Percentiles rank a stretch among this genome's conserved stretches.
Conservation (phyloP, 2,797 vertebrate species). For the Thripadectes ignobilis region DNA sequence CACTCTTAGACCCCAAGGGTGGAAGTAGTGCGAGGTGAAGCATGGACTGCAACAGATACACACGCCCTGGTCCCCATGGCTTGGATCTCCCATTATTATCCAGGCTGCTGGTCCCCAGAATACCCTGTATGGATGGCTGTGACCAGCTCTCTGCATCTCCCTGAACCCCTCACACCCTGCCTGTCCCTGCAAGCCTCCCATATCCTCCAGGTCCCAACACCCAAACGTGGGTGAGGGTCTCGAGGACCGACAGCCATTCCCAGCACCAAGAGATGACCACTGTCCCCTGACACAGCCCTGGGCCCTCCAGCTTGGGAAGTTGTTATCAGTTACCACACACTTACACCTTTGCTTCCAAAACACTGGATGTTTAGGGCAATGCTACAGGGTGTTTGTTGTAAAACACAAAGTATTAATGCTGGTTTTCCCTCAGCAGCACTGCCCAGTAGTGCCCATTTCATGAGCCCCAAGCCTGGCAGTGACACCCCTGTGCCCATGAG, state of each 20-base stretch:
- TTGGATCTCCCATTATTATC: rapidly evolving
- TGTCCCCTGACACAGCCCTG: background rate
- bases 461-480: background rate
- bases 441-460: background rate
- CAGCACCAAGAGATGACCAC: background rate
- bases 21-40: background rate
- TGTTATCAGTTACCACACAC: background rate
- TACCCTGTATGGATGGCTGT: rapidly evolving
- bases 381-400: background rate
- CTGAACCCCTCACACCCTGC: rapidly evolving
- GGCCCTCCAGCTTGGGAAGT: background rate
- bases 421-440: background rate
- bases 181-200: background rate
- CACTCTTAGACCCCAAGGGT: background rate
- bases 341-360: conserved; percentile 16
- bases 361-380: conserved; percentile 20
- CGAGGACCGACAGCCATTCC: background rate
- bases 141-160: rapidly evolving
- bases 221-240: background rate
- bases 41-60: background rate
- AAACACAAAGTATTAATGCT: background rate
- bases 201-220: background rate
- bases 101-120: background rate
- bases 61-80: rapidly evolving
- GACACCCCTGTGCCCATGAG: rapidly evolving